phyloP scores from a whole-genome alignment of 1,140 invertebrate genomes.

The Nixonia krombeini region DNA sequence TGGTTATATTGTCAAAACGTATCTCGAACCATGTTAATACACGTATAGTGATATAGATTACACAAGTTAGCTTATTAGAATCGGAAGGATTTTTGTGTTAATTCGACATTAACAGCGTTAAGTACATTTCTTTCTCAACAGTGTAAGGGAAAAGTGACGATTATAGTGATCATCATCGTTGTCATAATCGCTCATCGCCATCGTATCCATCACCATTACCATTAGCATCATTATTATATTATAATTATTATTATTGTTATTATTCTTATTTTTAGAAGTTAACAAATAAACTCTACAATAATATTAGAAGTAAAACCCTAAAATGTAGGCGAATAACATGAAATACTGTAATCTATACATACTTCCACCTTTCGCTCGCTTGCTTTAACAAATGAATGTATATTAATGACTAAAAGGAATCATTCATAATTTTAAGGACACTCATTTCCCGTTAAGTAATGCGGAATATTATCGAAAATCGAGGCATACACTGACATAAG shows the following conservation, averaged over 20 bases:
- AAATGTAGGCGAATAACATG: conserved; percentile 57
- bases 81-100: too few species aligned
- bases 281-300: conserved; percentile 61
- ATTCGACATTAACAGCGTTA: too few species aligned
- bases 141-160: conserved; percentile 2
- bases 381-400: conserved; percentile 65
- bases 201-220: conserved; percentile 22
- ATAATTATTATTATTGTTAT: conserved; percentile 49
- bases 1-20: conserved; percentile 43
- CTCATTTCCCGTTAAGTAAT: conserved; percentile 39
- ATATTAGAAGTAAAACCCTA: conserved; percentile 59
- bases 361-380: conserved; percentile 60
- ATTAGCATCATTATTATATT: too few species aligned
- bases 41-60: conserved; percentile 37
- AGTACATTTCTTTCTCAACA: conserved; percentile 13
- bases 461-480: conserved; percentile 33
- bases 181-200: conserved; percentile 42
- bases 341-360: conserved; percentile 62
- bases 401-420: conserved; percentile 51
- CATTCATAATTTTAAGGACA: conserved; percentile 50
- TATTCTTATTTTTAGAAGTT: conserved; percentile 59
- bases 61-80: conserved; percentile 39
- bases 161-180: conserved; percentile 31
- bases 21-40: conserved; percentile 44
- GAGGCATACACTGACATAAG: conserved; percentile 31